Conservation (phyloP, 2,888 invertebrate species). For the Leucophenga montana region DNA sequence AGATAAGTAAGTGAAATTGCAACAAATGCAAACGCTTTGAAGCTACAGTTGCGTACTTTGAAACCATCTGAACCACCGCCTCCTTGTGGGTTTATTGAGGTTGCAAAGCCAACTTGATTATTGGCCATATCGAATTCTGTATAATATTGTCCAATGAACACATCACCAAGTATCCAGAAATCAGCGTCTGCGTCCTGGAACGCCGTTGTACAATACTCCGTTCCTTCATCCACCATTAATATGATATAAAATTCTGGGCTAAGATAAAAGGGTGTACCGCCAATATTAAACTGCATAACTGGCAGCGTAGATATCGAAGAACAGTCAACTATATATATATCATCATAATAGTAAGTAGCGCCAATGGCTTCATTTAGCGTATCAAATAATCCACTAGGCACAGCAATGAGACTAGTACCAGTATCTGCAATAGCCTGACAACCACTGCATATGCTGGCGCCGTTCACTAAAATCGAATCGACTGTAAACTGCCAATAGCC, state of each 20-base stretch:
- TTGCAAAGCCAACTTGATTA: conserved; percentile 89
- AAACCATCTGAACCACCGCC: not conserved
- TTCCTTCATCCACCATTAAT: conserved; percentile 82
- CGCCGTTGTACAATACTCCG: conserved; percentile 91
- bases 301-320: conserved; percentile 83
- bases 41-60: not conserved
- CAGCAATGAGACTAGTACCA: conserved; percentile 94
- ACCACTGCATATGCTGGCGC: conserved; percentile 77
- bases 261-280: conserved; percentile 82
- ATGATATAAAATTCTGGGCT: conserved; percentile 88
- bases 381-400: conserved; percentile 83
- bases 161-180: conserved; percentile 96
- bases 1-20: not conserved
- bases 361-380: conserved; percentile 85
- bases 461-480: conserved; percentile 78
- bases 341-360: conserved; percentile 75
- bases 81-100: conserved; percentile 51
- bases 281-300: conserved; percentile 81
- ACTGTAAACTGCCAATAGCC: conserved; percentile 97
- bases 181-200: conserved; percentile 85
- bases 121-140: conserved; percentile 93
- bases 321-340: conserved; percentile 87
- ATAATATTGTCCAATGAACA: conserved; percentile 95
- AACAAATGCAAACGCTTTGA: not conserved
- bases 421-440: conserved; percentile 96